Conservation (phyloP, 1,140 invertebrate species). For the Hyles vespertilio region DNA sequence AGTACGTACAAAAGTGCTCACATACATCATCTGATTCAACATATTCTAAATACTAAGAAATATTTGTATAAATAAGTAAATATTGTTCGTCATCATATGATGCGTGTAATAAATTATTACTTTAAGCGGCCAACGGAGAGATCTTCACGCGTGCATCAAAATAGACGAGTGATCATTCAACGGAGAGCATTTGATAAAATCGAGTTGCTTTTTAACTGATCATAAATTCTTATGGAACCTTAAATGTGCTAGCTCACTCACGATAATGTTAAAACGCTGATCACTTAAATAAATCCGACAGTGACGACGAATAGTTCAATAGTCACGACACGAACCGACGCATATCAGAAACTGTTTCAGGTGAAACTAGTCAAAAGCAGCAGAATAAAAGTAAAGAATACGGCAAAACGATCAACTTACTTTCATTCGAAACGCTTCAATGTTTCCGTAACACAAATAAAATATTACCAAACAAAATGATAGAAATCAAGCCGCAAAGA, state of each 20-base stretch:
- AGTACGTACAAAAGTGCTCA: no score
- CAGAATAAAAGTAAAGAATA: slow-evolving; percentile 13
- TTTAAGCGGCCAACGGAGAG: no score
- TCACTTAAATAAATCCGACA: slow-evolving; percentile 27
- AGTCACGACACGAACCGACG: slow-evolving; percentile 39
- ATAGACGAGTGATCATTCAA: no score
- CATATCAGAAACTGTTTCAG: slow-evolving; percentile 28
- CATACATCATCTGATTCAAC: no score
- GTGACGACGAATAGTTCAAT: slow-evolving; percentile 26
- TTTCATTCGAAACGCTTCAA: slow-evolving; percentile 14
- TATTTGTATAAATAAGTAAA: no score
- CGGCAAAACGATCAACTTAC: slow-evolving; percentile 10
- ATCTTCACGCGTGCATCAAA: no score
- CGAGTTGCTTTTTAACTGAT: background rate
- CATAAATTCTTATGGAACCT: background rate
- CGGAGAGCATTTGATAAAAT: no score
- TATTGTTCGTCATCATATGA: no score
- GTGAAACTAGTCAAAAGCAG: slow-evolving; percentile 33
- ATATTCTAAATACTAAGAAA: no score
- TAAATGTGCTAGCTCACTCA: slow-evolving; percentile 27
- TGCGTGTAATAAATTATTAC: no score
- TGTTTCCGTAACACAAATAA: slow-evolving; percentile 4
- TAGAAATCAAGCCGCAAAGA: background rate
- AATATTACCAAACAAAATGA: background rate
- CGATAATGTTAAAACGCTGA: slow-evolving; percentile 37